Evolutionary conservation across 1,140 invertebrate genomes (phyloP).

Genomic region (Hormaphis cornu): DNA sequence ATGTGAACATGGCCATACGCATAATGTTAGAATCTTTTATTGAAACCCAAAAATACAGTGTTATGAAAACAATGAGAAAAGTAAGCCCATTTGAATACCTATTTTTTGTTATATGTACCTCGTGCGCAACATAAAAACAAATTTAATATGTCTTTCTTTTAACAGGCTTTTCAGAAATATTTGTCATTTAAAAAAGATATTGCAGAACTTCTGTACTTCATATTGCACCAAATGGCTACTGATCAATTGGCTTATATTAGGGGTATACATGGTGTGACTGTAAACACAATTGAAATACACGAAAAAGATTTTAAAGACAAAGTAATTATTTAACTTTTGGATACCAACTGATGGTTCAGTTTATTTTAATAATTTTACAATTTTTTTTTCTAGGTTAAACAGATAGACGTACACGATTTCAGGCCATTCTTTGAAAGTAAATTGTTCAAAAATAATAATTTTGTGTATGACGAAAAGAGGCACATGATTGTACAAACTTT

Average conservation of each 20-base stretch:
- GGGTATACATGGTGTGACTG: constrained; percentile 63
- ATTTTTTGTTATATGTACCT: not conserved
- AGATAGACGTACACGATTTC: constrained; percentile 83
- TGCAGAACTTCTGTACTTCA: constrained; percentile 90
- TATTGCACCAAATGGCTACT: constrained; percentile 83
- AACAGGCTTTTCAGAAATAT: constrained; percentile 84
- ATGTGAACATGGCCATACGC: constrained; percentile 93
- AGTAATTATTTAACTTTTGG: constrained; percentile 45
- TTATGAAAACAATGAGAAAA: constrained; percentile 91
- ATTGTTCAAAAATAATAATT: constrained; percentile 84
- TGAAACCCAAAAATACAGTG: constrained; percentile 95
- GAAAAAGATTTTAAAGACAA: constrained; percentile 85
- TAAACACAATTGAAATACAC: constrained; percentile 70
- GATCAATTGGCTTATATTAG: constrained; percentile 83
- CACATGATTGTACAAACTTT: constrained; percentile 79
- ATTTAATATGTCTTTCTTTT: not conserved
- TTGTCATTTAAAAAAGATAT: constrained; percentile 90
- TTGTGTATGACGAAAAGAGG: constrained; percentile 69
- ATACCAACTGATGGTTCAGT: not conserved
- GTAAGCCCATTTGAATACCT: constrained; percentile 46
- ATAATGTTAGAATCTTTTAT: constrained; percentile 98
- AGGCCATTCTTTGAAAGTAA: constrained; percentile 86
- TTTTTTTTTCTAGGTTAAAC: constrained; percentile 62
- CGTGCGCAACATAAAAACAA: not conserved
- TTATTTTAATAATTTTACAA: not conserved